Evolutionary conservation across 2,797 vertebrate genomes (phyloP).

Genomic region (Natrix natrix): DNA sequence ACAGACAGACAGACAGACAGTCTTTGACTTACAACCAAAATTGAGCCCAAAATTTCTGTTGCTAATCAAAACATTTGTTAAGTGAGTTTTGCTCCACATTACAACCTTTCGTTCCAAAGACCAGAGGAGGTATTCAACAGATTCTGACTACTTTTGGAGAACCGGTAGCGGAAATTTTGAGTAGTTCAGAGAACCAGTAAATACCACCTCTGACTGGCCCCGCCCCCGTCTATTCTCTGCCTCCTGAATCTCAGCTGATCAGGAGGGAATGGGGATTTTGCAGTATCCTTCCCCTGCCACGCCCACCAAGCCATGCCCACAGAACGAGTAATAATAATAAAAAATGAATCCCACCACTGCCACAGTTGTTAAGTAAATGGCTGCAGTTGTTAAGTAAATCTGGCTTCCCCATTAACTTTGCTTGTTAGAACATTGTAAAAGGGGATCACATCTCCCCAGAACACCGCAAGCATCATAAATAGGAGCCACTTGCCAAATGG

Average conservation of each 20-base stretch:
- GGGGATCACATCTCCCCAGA: background rate
- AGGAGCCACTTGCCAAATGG: background rate
- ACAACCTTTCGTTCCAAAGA: background rate
- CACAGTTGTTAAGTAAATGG: background rate
- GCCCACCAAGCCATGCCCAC: too few relatives aligned
- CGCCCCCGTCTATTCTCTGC: too few relatives aligned
- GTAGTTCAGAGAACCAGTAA: too few relatives aligned
- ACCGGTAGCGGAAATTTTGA: too few relatives aligned
- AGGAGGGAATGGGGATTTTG: too few relatives aligned
- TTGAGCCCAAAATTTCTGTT: background rate
- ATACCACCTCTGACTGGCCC: too few relatives aligned
- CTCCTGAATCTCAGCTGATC: too few relatives aligned
- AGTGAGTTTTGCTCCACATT: background rate
- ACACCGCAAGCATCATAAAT: background rate
- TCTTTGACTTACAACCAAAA: background rate
- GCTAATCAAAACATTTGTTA: background rate
- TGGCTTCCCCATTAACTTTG: background rate
- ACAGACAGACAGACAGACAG: fast-evolving
- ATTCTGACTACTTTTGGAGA: too few relatives aligned
- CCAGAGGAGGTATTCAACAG: too few relatives aligned
- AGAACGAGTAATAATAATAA: too few relatives aligned
- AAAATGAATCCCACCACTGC: background rate
- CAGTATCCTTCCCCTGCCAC: too few relatives aligned
- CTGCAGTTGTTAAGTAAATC: background rate
- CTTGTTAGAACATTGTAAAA: background rate